Evolutionary conservation across 2,113 vertebrate genomes (phyloP).

Genomic region (Cathartes aura): DNA sequence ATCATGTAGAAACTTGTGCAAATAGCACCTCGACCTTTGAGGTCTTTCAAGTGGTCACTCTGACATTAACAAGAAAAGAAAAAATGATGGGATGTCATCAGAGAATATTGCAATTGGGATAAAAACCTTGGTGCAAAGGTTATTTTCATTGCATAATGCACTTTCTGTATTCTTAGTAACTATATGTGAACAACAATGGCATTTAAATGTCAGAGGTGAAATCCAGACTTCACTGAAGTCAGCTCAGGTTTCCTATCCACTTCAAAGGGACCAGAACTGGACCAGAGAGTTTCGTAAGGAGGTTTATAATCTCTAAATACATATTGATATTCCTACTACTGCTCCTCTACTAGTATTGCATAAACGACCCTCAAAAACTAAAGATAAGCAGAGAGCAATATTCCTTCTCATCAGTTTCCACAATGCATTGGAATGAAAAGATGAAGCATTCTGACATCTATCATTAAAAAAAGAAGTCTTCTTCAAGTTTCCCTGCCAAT

Average conservation of each 20-base stretch:
- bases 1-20: background rate
- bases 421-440: background rate
- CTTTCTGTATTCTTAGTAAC: background rate
- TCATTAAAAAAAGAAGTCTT: background rate
- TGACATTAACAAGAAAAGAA: constrained; percentile 4
- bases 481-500: background rate
- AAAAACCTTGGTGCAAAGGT: background rate
- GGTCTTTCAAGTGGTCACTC: background rate
- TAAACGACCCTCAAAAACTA: background rate
- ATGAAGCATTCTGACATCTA: background rate
- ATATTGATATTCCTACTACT: background rate
- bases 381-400: background rate
- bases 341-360: background rate
- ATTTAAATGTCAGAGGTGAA: constrained; percentile 55
- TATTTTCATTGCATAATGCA: constrained; percentile 1
- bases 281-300: background rate
- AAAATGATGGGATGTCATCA: background rate
- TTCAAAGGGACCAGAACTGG: background rate
- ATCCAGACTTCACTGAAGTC: background rate
- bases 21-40: background rate
- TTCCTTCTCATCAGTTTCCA: background rate
- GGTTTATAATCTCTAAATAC: background rate
- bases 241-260: background rate
- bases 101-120: background rate
- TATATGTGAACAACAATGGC: background rate